These are phyloP conservation scores for Peromyscus eremicus DNA, from an alignment of 2,797 vertebrate species.

Conservation along the genomic window DNA sequence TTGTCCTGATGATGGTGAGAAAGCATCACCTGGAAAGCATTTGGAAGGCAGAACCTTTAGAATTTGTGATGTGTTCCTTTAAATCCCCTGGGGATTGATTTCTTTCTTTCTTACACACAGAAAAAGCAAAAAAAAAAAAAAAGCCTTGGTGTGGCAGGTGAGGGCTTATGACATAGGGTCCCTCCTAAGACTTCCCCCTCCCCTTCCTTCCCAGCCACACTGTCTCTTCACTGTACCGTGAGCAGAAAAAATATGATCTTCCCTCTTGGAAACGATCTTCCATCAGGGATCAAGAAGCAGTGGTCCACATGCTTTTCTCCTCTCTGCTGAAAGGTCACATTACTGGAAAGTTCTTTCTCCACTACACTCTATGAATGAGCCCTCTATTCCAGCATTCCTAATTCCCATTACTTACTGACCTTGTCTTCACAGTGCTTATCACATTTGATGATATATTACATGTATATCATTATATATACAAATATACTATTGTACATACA, in stretches of 20 bases:
- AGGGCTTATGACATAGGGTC: neutral
- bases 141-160: neutral
- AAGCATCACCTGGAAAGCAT: neutral
- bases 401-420: neutral
- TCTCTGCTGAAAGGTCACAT: slow-evolving; percentile 15
- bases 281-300: slow-evolving; percentile 10
- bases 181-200: neutral
- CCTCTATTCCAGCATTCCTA: neutral
- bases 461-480: neutral
- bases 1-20: neutral
- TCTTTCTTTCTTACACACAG: neutral
- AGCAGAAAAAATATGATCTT: neutral
- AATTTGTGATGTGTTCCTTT: neutral
- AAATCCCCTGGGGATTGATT: neutral
- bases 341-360: neutral
- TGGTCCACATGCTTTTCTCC: neutral
- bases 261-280: neutral
- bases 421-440: neutral
- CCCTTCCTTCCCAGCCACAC: neutral
- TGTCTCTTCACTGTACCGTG: neutral
- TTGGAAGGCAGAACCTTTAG: neutral
- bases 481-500: too few species aligned
- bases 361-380: neutral
- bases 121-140: neutral
- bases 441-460: neutral